phyloP scores from a whole-genome alignment of 2,113 vertebrate genomes.

The Setophaga petechia region DNA sequence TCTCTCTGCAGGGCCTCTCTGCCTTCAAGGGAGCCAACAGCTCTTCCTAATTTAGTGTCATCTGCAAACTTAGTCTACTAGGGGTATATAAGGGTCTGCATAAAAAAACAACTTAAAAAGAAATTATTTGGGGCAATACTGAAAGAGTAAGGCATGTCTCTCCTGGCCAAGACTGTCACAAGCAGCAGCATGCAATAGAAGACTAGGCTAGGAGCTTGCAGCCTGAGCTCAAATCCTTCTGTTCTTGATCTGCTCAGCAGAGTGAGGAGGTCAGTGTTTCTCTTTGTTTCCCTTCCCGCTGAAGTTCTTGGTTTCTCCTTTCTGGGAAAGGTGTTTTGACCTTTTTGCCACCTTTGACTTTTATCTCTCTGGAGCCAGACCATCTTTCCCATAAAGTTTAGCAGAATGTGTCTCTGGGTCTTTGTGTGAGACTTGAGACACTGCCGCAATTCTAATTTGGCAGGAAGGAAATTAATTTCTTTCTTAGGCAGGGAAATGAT shows the following conservation, averaged over 20 bases:
- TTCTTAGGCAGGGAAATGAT: not conserved
- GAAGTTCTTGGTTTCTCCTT: not conserved
- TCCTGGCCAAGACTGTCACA: not conserved
- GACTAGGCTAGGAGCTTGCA: not conserved
- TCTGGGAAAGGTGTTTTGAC: not conserved
- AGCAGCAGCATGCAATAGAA: not conserved
- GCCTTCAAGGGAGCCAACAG: not conserved
- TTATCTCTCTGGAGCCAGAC: not conserved
- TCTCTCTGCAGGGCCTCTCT: not conserved
- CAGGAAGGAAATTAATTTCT: not conserved
- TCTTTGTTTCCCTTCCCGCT: not conserved
- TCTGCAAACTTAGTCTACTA: not conserved
- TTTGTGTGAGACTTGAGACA: rapidly evolving
- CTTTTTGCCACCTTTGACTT: constrained; percentile 12
- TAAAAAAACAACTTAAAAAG: not conserved
- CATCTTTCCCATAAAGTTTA: not conserved
- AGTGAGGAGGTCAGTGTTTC: not conserved
- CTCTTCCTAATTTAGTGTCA: not conserved
- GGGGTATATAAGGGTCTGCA: not conserved
- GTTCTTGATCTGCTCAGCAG: not conserved
- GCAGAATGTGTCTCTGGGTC: not conserved
- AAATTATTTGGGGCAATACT: not conserved
- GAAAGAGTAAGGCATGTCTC: not conserved
- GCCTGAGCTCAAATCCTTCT: not conserved
- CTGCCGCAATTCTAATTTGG: not conserved